Base-by-base conservation (phyloP, 2,113 vertebrate species). In the Notarius lentiginosus region DNA sequence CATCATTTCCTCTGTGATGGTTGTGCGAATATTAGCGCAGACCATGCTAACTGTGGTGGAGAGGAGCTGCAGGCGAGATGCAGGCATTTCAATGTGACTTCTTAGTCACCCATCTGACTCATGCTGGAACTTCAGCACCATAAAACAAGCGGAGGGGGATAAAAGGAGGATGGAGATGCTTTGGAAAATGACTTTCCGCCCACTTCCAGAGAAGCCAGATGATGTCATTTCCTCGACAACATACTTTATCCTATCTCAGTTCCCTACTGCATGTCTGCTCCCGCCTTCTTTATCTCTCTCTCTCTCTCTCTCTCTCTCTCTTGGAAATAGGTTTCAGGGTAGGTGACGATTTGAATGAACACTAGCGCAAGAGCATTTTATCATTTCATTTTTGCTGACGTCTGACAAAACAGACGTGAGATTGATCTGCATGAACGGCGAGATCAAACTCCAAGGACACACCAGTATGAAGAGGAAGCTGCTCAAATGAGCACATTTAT, bases 81-180 rank as follows among this genome's bases (percentile, higher is more conserved):
- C 81, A 87, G 73, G 82, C 70, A 73, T 89, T 90, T 87, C 87
- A 90, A 84, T 88, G 86, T 89, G 87, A 90, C 87, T 90, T 81
- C 89, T 87, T 85, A 89, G 89, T 90, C 89, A 89, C 75, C 70
- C 73, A 22, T 84, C 84, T 90, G 90, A 88, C 84, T 91, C 90
- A 90, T 24, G 55, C 79, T 82, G 75, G 5, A 88, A 86, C 77
- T 86, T 87, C 84, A 85, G 88, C 75, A 75, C 83, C 49, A 76
- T n/a, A 72, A 79, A 86, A 84, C 68, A 53, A 47, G 72, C 27
- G 61, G 56, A 76, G 66, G 34, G 82, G 76, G 7, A 85, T 49
- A 79, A 56, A 85, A 56, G 70, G 68, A 72, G 70, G 86, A 82
- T 14, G 51, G 58, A 87, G 87, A 70, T 41, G 76, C 77, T 88